A percentile compares a stretch with the other conserved stretches of the same genome.
Evolutionary conservation across 2,113 vertebrate species (phyloP).

Genomic region (Mus pahari): DNA sequence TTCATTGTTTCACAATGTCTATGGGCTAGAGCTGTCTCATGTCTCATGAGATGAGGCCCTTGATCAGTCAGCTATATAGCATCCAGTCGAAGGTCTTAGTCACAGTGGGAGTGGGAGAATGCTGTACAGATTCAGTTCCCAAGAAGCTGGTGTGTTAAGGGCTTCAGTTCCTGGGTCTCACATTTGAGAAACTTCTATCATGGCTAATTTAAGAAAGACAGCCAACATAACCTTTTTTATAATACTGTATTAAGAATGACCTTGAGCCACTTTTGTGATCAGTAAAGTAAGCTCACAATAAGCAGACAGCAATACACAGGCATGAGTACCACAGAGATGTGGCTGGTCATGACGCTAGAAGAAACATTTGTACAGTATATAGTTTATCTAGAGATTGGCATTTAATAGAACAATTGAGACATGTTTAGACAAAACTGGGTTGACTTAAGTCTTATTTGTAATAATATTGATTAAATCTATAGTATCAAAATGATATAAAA

Average conservation of each 20-base stretch:
- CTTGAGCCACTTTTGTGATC: background rate
- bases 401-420: background rate
- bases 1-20: background rate
- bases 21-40: background rate
- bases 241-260: background rate
- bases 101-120: background rate
- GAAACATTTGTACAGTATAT: background rate
- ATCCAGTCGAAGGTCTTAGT: background rate
- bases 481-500: slow-evolving; percentile 17
- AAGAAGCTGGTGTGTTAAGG: background rate
- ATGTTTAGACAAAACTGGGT: background rate
- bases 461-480: background rate
- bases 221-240: background rate
- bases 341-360: background rate
- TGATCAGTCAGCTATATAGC: background rate
- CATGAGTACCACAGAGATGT: background rate
- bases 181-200: background rate
- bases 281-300: background rate
- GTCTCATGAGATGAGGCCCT: background rate
- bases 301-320: background rate
- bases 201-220: background rate
- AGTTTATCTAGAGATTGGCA: background rate
- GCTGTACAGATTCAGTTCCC: background rate
- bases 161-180: rapidly evolving
- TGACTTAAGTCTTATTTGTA: background rate